Evolutionary conservation across 2,888 invertebrate genomes (phyloP).

Genomic region (Bombylius major): DNA sequence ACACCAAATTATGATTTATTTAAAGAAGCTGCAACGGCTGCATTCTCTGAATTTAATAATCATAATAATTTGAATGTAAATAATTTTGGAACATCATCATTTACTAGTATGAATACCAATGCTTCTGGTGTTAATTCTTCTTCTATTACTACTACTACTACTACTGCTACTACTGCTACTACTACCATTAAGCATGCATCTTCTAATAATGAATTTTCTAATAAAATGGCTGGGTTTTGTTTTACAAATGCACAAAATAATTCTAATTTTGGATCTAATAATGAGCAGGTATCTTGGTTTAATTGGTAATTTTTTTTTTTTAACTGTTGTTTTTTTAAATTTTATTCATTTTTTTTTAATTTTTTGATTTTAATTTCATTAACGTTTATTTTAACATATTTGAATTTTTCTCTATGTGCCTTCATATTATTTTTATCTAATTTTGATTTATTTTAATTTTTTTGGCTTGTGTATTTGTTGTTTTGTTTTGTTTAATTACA

Average conservation of each 20-base stretch:
- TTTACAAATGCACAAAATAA: conserved; percentile 7
- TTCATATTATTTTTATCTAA: too few relatives aligned
- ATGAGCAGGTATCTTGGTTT: conserved; percentile 5
- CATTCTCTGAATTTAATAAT: conserved; percentile 14
- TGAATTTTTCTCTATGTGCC: too few relatives aligned
- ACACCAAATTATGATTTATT: conserved; percentile 11
- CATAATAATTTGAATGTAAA: not conserved
- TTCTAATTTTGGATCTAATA: conserved; percentile 9
- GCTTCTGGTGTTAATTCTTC: too few relatives aligned
- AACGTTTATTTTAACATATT: too few relatives aligned
- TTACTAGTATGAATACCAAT: too few relatives aligned
- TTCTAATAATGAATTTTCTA: conserved; percentile 13
- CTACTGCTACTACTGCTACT: not conserved
- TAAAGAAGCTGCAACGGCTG: conserved; percentile 13
- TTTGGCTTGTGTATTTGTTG: too few relatives aligned
- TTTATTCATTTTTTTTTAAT: not conserved
- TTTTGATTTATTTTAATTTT: too few relatives aligned
- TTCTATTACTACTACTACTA: not conserved
- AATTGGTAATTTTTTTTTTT: not conserved
- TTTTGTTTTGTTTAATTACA: too few relatives aligned
- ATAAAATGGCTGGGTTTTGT: conserved; percentile 12
- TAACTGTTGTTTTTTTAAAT: not conserved
- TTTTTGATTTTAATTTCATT: too few relatives aligned
- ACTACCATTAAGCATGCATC: not conserved
- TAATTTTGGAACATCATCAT: too few relatives aligned